Conservation (phyloP, 2,888 invertebrate genomes). For the Pachliopta kotzebuea region DNA sequence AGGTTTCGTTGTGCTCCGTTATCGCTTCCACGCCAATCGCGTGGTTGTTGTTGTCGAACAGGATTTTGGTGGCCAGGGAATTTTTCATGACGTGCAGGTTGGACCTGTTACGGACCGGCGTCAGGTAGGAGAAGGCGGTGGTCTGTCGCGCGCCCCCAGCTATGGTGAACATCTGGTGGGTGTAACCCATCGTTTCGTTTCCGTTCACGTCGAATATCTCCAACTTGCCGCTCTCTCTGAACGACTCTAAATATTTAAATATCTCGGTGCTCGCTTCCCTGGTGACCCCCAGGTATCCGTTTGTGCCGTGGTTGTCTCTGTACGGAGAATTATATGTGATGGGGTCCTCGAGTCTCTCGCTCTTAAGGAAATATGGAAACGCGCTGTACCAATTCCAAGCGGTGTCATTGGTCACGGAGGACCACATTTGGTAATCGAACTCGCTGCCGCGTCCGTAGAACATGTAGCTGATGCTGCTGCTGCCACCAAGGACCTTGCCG, state of each 20-base stretch:
- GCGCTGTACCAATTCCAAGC: conserved; percentile 38
- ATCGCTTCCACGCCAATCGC: conserved; percentile 42
- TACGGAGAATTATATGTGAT: conserved; percentile 33
- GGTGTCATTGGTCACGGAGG: conserved; percentile 33
- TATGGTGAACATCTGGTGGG: conserved; percentile 40
- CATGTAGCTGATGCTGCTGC: conserved; percentile 38
- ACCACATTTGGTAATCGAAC: conserved; percentile 39
- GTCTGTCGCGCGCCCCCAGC: conserved; percentile 43
- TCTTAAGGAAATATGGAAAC: conserved; percentile 39
- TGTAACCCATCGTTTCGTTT: conserved; percentile 44
- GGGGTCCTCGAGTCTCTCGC: conserved; percentile 37
- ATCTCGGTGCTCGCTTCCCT: conserved; percentile 32
- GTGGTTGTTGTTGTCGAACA: conserved; percentile 43
- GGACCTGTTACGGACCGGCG: conserved; percentile 35
- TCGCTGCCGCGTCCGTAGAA: conserved; percentile 38
- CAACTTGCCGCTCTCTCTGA: conserved; percentile 46
- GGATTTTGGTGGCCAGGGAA: conserved; percentile 42
- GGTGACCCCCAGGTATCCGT: conserved; percentile 38
- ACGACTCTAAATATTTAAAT: conserved; percentile 41
- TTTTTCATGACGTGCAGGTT: conserved; percentile 45
- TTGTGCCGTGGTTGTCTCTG: conserved; percentile 36
- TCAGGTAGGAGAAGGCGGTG: conserved; percentile 42
- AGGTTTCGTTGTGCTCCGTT: conserved; percentile 30
- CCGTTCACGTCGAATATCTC: conserved; percentile 46
- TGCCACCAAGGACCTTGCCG: conserved; percentile 40